phyloP scores from a whole-genome alignment of 2,113 vertebrate genomes.

The Rhynchomys soricoides region DNA sequence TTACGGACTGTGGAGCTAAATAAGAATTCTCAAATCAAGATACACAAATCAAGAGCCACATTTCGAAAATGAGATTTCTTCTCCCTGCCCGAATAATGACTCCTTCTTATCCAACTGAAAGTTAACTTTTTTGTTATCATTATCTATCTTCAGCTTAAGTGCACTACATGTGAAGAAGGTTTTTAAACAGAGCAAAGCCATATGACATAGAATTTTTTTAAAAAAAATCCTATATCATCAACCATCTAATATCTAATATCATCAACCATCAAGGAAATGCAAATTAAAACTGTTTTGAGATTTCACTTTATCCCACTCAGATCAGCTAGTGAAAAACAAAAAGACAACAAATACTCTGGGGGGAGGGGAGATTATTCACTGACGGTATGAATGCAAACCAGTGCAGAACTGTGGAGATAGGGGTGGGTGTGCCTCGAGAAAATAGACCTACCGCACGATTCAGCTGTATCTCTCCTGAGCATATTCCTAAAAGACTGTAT shows the following conservation, averaged over 20 bases:
- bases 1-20: neutral
- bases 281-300: neutral
- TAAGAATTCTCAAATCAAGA: neutral
- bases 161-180: neutral
- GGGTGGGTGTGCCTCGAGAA: neutral
- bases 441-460: neutral
- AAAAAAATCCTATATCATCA: no score
- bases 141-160: neutral
- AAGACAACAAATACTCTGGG: neutral
- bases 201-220: neutral
- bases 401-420: no score
- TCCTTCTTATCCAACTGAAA: neutral
- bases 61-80: conserved; percentile 36
- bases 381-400: accelerated
- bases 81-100: neutral
- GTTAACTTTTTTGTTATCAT: conserved; percentile 20
- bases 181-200: conserved; percentile 10
- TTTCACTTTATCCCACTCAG: neutral
- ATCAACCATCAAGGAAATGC: neutral
- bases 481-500: neutral
- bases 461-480: neutral
- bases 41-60: neutral
- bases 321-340: neutral
- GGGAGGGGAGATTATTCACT: no score
- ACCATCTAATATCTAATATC: no score